Evolutionary conservation across 2,797 vertebrate genomes (phyloP).

Genomic region (Melanotaenia boesemani): DNA sequence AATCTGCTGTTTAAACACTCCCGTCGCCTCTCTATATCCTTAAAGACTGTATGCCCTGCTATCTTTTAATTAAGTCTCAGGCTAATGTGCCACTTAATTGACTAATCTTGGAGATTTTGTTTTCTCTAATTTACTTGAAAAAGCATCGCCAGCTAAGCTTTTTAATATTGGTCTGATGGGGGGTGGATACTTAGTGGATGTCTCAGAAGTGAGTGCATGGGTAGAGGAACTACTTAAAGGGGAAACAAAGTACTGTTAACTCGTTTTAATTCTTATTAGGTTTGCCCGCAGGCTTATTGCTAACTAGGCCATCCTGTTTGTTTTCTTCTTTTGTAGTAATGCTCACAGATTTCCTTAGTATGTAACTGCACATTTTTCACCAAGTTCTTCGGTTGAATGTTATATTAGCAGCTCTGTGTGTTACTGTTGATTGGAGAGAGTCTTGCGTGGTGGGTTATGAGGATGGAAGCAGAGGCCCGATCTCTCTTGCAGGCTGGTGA

Average conservation of each 20-base stretch:
- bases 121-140: constrained; percentile 89
- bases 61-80: constrained; percentile 89
- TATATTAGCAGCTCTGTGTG: not conserved
- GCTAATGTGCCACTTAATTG: constrained; percentile 89
- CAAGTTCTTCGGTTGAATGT: constrained; percentile 14
- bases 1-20: constrained; percentile 88
- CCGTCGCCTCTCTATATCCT: constrained; percentile 77
- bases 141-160: constrained; percentile 81
- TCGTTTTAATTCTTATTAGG: constrained; percentile 67
- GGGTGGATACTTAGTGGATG: constrained; percentile 71
- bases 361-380: constrained; percentile 16
- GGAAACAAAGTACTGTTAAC: constrained; percentile 72
- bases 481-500: constrained; percentile 66
- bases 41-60: constrained; percentile 81
- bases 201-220: constrained; percentile 69
- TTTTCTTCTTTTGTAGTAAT: constrained; percentile 38
- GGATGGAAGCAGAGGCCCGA: constrained; percentile 52
- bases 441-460: constrained; percentile 39
- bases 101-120: constrained; percentile 88
- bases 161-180: constrained; percentile 79
- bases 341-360: constrained; percentile 24
- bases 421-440: constrained; percentile 12
- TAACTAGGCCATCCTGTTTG: constrained; percentile 54
- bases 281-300: constrained; percentile 63
- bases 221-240: constrained; percentile 60